These are phyloP conservation scores for Micrasema longulum DNA, from an alignment of 1,140 invertebrate genomes.

Conservation along the genomic window DNA sequence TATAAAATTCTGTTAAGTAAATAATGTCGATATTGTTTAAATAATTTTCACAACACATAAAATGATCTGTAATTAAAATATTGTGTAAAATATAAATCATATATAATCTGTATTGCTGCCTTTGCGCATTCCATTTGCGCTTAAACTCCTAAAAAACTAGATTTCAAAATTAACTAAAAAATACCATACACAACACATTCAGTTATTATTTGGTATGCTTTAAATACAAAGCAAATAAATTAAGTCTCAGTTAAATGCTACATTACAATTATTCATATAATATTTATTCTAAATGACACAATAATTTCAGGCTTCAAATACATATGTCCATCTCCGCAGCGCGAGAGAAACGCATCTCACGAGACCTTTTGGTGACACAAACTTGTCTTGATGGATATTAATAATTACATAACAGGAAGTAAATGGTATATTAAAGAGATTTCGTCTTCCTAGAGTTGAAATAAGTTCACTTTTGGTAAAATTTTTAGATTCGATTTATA, in stretches of 20 bases:
- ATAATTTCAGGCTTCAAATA: too few species aligned
- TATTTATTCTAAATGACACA: too few species aligned
- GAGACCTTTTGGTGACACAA: too few species aligned
- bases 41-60: slow-evolving; percentile 30
- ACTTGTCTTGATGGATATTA: too few species aligned
- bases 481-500: too few species aligned
- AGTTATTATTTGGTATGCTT: slow-evolving; percentile 37
- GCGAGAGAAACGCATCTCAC: too few species aligned
- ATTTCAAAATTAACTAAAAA: slow-evolving; percentile 8
- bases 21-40: slow-evolving; percentile 3
- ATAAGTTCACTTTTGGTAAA: too few species aligned
- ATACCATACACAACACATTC: slow-evolving; percentile 22
- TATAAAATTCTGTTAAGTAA: background rate
- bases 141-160: background rate
- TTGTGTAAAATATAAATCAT: background rate
- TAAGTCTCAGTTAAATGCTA: slow-evolving; percentile 30
- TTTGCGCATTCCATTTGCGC: background rate
- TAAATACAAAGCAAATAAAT: slow-evolving; percentile 41
- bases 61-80: background rate
- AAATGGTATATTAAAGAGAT: too few species aligned
- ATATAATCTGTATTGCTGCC: slow-evolving; percentile 5
- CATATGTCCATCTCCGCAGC: too few species aligned
- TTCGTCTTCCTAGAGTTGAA: too few species aligned
- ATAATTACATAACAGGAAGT: too few species aligned
- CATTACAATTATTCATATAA: too few species aligned